Percentiles rank a stretch among this genome's conserved stretches.
These are phyloP conservation scores for human DNA, from an alignment of 2,113 vertebrate genomes.

Conservation along the genomic window DNA sequence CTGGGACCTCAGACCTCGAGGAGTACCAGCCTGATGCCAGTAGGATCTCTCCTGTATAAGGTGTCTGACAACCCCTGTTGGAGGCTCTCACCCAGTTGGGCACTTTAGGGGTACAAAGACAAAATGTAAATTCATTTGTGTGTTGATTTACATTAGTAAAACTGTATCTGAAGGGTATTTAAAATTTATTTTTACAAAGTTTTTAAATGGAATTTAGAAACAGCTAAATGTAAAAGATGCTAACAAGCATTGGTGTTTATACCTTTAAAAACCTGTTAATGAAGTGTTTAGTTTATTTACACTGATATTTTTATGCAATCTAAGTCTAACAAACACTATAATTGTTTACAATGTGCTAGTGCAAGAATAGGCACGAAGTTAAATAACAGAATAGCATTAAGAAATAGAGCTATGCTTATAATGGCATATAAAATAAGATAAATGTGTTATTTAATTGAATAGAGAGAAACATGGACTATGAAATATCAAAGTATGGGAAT, in stretches of 20 bases:
- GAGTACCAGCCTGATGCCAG: too few species aligned
- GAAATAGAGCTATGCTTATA: neutral
- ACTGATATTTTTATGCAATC: neutral
- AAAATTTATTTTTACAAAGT: neutral
- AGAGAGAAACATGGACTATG: neutral
- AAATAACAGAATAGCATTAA: neutral
- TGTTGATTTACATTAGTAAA: neutral
- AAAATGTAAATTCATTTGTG: neutral
- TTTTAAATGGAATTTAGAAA: neutral
- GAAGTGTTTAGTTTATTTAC: neutral
- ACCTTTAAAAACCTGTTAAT: neutral
- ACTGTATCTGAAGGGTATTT: neutral
- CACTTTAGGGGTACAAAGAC: neutral
- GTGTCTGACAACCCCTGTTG: too few species aligned
- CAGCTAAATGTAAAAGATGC: neutral
- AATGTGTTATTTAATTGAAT: neutral
- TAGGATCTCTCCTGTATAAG: too few species aligned
- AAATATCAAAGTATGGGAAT: neutral
- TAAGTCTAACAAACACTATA: neutral
- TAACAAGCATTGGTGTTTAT: neutral
- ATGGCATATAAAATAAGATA: neutral
- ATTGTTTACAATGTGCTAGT: neutral
- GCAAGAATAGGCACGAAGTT: neutral
- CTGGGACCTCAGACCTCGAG: too few species aligned
- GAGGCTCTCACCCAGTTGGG: too few species aligned